Conservation (phyloP, 2,797 vertebrate species). For the Buceros bicornis region DNA sequence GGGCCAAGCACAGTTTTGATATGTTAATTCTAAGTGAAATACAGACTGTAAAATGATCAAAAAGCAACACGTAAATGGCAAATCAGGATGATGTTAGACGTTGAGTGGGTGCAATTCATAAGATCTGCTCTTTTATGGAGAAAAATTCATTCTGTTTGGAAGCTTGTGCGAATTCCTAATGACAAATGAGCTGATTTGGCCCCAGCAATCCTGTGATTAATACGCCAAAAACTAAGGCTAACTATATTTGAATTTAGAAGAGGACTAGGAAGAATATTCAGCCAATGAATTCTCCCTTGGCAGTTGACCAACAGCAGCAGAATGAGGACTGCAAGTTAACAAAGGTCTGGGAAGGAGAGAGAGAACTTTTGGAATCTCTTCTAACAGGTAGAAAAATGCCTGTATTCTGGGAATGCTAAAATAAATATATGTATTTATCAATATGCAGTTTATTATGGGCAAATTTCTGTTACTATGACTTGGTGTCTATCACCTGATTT, state of each 20-base stretch:
- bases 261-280: not conserved
- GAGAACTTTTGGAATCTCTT: constrained; percentile 42
- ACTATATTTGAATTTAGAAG: not conserved
- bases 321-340: not conserved
- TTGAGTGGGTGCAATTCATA: not conserved
- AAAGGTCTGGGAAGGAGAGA: constrained; percentile 47
- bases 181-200: not conserved
- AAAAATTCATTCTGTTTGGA: constrained; percentile 1
- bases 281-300: constrained; percentile 13
- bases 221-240: constrained; percentile 3
- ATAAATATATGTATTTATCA: not conserved
- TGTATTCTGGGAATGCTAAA: constrained; percentile 18
- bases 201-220: not conserved
- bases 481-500: not conserved
- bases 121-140: not conserved
- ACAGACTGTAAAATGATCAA: constrained; percentile 22
- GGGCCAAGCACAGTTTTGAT: not conserved
- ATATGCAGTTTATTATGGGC: not conserved
- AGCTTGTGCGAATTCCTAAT: not conserved
- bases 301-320: not conserved
- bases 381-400: constrained; percentile 16
- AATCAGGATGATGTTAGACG: not conserved
- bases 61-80: constrained; percentile 14
- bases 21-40: constrained; percentile 18
- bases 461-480: not conserved